Base-by-base conservation (phyloP, 2,113 vertebrate genomes). In the Ranitomeya imitator region DNA sequence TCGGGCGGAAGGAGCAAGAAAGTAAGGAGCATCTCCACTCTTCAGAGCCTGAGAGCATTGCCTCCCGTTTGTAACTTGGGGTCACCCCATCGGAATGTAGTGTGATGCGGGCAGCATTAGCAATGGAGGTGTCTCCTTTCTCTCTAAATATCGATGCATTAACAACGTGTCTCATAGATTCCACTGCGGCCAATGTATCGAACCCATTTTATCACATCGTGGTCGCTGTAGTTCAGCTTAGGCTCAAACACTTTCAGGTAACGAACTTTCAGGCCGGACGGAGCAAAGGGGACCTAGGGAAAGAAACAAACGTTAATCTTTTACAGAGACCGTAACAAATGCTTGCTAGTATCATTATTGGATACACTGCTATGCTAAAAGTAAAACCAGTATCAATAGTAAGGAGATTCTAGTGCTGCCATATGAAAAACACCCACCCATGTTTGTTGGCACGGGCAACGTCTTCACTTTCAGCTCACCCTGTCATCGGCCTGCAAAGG, bases 221-320 rank as follows among this genome's bases (percentile, higher is more conserved):
- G 98, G 94, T 99, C 98, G 94, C 98, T 99, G 97, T 99, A 99
- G 96, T 99, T 99, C 95, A 99, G 97, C 96, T 99, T 99, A 91
- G 98, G 98, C 94, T 99, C 98, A 88, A 99, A 99, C 90, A 99
- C 98, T 95, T 99, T 99, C 95, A 99, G 94, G 94, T 99, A 99
- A 90, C 98, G 98, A 93, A 99, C 98, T 96, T 99, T 99, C 90
- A 99, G 96, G 83, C 98, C 98, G 15, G 98, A 99, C 18, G 98
- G 98, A 0, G 98, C 98, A 0, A 99, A 99, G 0, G 98, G 98
- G 90, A 99, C 98, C 98, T 99, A 88, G 74, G 10, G 57, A 61
- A 0, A 4, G 1, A 61, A 37, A 60, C 26, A 18, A 21, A 18
- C 10, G 73, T 76, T 76, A 76, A 9, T 15, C 13, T 60, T 15